Base-by-base conservation (phyloP, 2,113 vertebrate genomes). In the Pterocles burchelli region DNA sequence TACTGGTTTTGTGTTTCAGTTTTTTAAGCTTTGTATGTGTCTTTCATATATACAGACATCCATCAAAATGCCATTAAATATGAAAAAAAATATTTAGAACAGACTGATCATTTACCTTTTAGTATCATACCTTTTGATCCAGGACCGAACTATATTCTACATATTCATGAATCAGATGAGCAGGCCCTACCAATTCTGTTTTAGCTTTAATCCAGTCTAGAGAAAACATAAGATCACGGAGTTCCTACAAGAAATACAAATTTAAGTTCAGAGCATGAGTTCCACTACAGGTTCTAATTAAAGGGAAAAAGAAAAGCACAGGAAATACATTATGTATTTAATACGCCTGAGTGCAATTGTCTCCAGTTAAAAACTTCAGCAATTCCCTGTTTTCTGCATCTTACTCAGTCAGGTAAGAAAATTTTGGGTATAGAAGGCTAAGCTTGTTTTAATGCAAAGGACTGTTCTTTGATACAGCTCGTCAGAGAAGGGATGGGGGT, bases 151-250 rank as follows among this genome's bases (percentile, higher is more conserved):
- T 98, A 29, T 99, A 98, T 97, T 98, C 99, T 89, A 99, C 98
- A 72, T 99, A 99, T 97, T 99, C 99, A 93, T 99, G 99, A 97
- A 99, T 99, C 90, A 99, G 98, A 91, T 99, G 99, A 78, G 99
- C 99, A 70, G 99, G 98, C 24, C 99, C 99, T 97, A 99, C 98
- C 13, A 99, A 91, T 96, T 96, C 97, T 41, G 98, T 98, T 97
- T 99, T 99, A 88, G 98, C 98, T 97, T 98, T 98, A 96, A 99
- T 98, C 99, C 99, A 99, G 68, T 99, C 98, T 96, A 99, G 97
- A 34, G 99, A 99, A 97, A 99, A 99, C 98, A 99, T 98, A 77
- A 99, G 98, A 21, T 98, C 97, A 95, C 94, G 95, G 54, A 99
- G 99, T 59, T 99, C 99, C 99, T 99, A 71, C 5, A 83, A 91